Conservation (phyloP, 2,888 invertebrate genomes). For the Dichetophora obliterata region DNA sequence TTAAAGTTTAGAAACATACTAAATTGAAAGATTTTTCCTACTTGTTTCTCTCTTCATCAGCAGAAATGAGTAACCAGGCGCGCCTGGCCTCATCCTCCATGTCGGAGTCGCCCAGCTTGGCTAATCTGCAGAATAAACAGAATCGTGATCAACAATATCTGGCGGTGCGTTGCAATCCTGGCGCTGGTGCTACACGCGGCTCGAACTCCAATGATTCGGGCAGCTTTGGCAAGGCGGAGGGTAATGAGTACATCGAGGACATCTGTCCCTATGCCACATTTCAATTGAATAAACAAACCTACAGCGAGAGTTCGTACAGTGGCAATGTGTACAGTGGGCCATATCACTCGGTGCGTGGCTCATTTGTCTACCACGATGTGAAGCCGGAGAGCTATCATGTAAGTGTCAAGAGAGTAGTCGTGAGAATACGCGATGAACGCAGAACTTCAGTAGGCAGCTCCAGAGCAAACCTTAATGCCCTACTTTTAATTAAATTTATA, state of each 20-base stretch:
- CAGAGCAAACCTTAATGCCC: no score
- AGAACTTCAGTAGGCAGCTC: no score
- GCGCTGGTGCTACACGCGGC: constrained; percentile 65
- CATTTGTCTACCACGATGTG: constrained; percentile 91
- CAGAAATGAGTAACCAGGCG: constrained; percentile 71
- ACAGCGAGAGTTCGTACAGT: constrained; percentile 91
- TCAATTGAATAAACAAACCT: constrained; percentile 87
- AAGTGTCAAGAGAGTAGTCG: constrained; percentile 45
- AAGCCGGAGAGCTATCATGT: constrained; percentile 74
- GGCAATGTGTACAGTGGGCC: constrained; percentile 89
- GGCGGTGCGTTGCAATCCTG: constrained; percentile 77
- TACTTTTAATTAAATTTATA: no score
- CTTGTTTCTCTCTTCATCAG: constrained; percentile 31
- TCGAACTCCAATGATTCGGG: constrained; percentile 71
- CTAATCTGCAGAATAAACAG: constrained; percentile 84
- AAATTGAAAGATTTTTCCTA: not conserved
- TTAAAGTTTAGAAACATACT: not conserved
- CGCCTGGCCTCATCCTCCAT: constrained; percentile 71
- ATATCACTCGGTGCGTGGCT: constrained; percentile 86
- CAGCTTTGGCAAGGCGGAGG: constrained; percentile 72
- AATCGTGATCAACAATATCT: constrained; percentile 84
- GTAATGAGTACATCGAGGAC: constrained; percentile 88
- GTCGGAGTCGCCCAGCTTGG: constrained; percentile 83
- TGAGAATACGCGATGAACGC: no score
- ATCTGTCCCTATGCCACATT: constrained; percentile 95